Base-by-base conservation (phyloP, 1,140 invertebrate genomes). In the Drosophila novamexicana region DNA sequence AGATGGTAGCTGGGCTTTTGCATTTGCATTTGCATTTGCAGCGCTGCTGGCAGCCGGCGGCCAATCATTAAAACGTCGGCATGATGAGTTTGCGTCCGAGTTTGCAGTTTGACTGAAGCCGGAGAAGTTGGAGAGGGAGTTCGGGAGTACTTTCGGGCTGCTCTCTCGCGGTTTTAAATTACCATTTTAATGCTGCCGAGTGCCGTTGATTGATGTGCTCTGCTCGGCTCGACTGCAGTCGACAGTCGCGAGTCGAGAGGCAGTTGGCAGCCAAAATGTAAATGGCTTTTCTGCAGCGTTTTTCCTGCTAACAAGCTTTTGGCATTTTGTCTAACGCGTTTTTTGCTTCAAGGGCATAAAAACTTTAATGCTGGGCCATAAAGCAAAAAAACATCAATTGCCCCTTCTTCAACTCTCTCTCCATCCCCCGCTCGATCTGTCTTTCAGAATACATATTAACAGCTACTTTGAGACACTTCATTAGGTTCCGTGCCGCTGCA, bases 401-500 rank as follows among this genome's bases (percentile, higher is more conserved):
- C 42, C 6, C 50, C 44, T 8, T 36, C 39, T 2, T 8, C 0
- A 7, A 37, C 2, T 3, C 9, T 16, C 7, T 14, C 40, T 40
- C 36, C 7, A 29, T 12, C 39, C 18, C 18, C 22, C 50, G 40
- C 40, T 34, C 54, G 63, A 34, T 32, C 18, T 42, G 8, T 45
- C 36, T 59, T 5, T 47, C 50, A 29, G 42, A 42, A 56, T 47
- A 74, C 68, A 70, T 84, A 89, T 88, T 83, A 89, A 75, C 84
- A 88, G 62, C 81, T 84, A 89, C 85, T 89, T 89, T 84, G 84
- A 75, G 84, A 89, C 84, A 89, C 84, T 89, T 89, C 84, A 81
- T 79, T 89, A 71, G 84, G 63, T 64, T 45, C 67, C 56, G 58
- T 34, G 39, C 3, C 37, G n/a, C 57, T 62, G 68, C 42, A 18